Conservation (phyloP, 2,113 vertebrate species). For the Xiphophorus hellerii region DNA sequence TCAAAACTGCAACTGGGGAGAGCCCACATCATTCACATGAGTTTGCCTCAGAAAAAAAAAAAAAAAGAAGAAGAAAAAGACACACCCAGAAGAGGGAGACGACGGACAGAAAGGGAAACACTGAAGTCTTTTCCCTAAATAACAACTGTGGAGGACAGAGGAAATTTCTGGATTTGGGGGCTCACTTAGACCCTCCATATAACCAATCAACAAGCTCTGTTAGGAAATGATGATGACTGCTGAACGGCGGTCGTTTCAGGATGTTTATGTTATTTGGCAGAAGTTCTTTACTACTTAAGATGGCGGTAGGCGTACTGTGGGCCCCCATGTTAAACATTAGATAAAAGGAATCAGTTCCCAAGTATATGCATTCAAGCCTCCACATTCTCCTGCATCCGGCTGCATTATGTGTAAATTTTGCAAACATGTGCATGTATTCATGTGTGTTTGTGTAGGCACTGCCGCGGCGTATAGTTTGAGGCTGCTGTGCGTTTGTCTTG, state of each 20-base stretch:
- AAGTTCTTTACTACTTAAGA: constrained; percentile 46
- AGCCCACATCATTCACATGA: constrained; percentile 82
- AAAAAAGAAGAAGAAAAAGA: constrained; percentile 8
- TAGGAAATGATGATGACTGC: constrained; percentile 60
- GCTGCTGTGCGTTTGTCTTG: constrained; percentile 50
- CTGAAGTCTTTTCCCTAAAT: constrained; percentile 78
- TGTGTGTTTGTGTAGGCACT: constrained; percentile 64
- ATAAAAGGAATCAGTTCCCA: constrained; percentile 58
- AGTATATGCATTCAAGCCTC: constrained; percentile 40
- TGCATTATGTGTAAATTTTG: constrained; percentile 32
- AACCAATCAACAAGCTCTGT: constrained; percentile 56
- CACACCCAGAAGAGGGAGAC: constrained; percentile 76
- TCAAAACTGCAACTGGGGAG: constrained; percentile 64
- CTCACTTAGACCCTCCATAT: constrained; percentile 67
- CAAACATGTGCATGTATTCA: constrained; percentile 53
- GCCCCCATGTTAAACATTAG: constrained; percentile 59
- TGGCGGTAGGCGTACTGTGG: constrained; percentile 62
- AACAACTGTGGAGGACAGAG: constrained; percentile 73
- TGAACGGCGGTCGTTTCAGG: constrained; percentile 52
- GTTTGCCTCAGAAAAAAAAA: constrained; percentile 71
- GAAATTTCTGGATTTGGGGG: constrained; percentile 77
- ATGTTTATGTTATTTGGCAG: constrained; percentile 71
- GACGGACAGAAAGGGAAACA: constrained; percentile 64
- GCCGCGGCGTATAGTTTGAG: constrained; percentile 54
- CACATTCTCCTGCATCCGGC: constrained; percentile 49